Evolutionary conservation across 2,113 vertebrate genomes (phyloP).

Genomic region (Diglossa brunneiventris): DNA sequence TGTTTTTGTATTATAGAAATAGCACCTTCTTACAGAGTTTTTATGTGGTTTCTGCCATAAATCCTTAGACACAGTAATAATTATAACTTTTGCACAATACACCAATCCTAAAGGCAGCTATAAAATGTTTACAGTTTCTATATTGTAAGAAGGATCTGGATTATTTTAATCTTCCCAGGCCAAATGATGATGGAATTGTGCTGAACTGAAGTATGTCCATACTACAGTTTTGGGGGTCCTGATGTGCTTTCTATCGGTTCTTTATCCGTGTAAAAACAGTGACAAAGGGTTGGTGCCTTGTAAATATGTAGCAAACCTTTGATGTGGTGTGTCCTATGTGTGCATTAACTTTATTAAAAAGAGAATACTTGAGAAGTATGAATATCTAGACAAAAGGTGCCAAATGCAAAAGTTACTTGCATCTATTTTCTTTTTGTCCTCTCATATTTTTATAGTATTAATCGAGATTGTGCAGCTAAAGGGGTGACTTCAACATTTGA

Average conservation of each 20-base stretch:
- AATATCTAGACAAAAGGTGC: slow-evolving; percentile 79
- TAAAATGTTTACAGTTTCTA: slow-evolving; percentile 87
- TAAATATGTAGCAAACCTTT: slow-evolving; percentile 83
- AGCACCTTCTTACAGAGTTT: slow-evolving; percentile 83
- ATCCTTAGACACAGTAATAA: slow-evolving; percentile 80
- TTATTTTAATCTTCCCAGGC: slow-evolving; percentile 80
- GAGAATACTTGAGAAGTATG: slow-evolving; percentile 79
- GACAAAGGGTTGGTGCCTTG: slow-evolving; percentile 84
- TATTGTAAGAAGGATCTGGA: slow-evolving; percentile 78
- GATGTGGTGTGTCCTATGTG: slow-evolving; percentile 77
- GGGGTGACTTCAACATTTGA: slow-evolving; percentile 69
- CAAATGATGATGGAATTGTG: slow-evolving; percentile 73
- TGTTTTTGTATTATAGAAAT: slow-evolving; percentile 77
- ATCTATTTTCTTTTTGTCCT: slow-evolving; percentile 75
- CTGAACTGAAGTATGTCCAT: slow-evolving; percentile 77
- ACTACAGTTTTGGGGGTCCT: slow-evolving; percentile 70
- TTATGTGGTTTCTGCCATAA: slow-evolving; percentile 81
- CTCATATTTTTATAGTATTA: slow-evolving; percentile 76
- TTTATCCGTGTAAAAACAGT: slow-evolving; percentile 71
- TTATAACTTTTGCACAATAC: slow-evolving; percentile 94
- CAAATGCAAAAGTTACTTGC: slow-evolving; percentile 79
- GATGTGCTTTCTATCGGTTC: slow-evolving; percentile 73
- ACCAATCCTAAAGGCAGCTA: slow-evolving; percentile 93
- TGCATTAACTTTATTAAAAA: slow-evolving; percentile 82
- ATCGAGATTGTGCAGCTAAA: slow-evolving; percentile 71